phyloP scores from a whole-genome alignment of 2,888 invertebrate genomes.

The Troides aeacus region DNA sequence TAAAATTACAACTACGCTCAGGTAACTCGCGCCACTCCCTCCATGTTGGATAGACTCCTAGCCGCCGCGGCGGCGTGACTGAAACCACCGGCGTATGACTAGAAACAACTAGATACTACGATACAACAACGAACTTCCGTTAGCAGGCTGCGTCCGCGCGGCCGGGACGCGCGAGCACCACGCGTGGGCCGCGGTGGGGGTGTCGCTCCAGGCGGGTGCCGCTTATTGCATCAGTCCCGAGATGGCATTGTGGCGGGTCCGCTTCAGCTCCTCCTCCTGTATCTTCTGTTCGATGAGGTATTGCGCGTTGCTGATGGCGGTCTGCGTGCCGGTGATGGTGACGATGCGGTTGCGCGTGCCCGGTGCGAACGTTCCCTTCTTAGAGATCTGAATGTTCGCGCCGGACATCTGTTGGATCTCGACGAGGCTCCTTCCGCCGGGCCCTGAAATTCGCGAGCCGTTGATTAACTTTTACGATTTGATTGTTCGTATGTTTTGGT shows the following conservation, averaged over 20 bases:
- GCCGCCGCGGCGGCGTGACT: constrained; percentile 24
- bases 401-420: constrained; percentile 98
- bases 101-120: constrained; percentile 31
- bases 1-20: constrained; percentile 57
- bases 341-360: constrained; percentile 98
- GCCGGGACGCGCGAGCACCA: neutral
- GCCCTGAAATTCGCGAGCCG: constrained; percentile 77
- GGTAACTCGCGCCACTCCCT: constrained; percentile 51
- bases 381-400: constrained; percentile 98
- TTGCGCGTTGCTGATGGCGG: constrained; percentile 94
- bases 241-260: constrained; percentile 93
- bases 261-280: constrained; percentile 96
- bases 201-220: neutral
- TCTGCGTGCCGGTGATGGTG: constrained; percentile 94
- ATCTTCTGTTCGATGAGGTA: constrained; percentile 98
- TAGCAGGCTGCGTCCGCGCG: constrained; percentile 14
- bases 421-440: constrained; percentile 96
- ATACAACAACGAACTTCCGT: constrained; percentile 25
- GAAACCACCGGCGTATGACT: constrained; percentile 30
- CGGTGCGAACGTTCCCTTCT: constrained; percentile 98
- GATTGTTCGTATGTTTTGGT: too few relatives aligned
- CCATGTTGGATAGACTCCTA: constrained; percentile 17
- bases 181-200: constrained; percentile 2
- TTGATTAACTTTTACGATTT: neutral
- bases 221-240: constrained; percentile 85